Percentiles rank a stretch among this genome's conserved stretches.
These are phyloP conservation scores for Stomatorhinus walkeri DNA, from an alignment of 2,797 vertebrate species.

Conservation along the genomic window DNA sequence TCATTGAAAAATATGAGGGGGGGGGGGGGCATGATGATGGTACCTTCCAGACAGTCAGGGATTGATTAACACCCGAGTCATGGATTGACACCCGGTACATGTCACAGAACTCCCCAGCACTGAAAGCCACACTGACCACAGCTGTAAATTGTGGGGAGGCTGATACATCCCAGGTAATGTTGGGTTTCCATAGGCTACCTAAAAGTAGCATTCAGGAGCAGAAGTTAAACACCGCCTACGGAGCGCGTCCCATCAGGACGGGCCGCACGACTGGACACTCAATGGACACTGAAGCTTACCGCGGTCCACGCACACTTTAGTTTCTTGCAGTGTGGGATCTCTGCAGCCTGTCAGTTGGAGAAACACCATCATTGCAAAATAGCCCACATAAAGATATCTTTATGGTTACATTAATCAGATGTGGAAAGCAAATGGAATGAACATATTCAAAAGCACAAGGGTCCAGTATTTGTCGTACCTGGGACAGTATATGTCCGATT, in stretches of 20 bases:
- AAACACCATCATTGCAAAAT: not conserved
- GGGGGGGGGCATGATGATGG: not conserved
- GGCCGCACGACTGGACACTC: not conserved
- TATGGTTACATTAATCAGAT: not conserved
- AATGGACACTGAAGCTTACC: conserved; percentile 35
- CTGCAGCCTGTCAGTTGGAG: conserved; percentile 42
- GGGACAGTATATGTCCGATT: conserved; percentile 38
- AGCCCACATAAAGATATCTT: not conserved
- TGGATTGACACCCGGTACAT: conserved; percentile 47
- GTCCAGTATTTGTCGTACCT: conserved; percentile 36
- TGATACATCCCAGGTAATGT: conserved; percentile 22
- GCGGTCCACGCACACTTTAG: conserved; percentile 47
- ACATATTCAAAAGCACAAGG: not conserved
- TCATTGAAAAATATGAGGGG: not conserved
- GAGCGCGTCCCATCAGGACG: not conserved
- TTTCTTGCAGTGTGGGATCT: conserved; percentile 32
- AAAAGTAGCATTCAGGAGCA: not conserved
- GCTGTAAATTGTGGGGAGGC: conserved; percentile 1
- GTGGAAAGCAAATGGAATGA: not conserved
- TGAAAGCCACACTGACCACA: conserved; percentile 45
- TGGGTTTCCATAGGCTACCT: conserved; percentile 55
- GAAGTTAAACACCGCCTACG: not conserved
- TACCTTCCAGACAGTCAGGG: conserved; percentile 50
- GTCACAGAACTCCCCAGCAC: conserved; percentile 46
- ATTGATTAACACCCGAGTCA: conserved; percentile 19